These are phyloP conservation scores for Sarcophaga caerulescens DNA, from an alignment of 2,888 invertebrate species.

Conservation along the genomic window DNA sequence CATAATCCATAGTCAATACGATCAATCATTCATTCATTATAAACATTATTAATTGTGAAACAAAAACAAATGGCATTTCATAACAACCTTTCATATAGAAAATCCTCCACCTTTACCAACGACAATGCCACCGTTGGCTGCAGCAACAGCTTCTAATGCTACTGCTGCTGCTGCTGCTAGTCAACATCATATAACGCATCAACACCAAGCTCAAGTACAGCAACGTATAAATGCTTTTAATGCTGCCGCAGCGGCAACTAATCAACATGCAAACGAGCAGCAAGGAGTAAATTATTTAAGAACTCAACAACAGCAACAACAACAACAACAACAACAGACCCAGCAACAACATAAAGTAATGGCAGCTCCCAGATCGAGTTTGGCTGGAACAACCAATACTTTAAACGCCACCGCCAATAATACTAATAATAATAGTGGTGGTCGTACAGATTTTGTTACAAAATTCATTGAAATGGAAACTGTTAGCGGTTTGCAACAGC, in stretches of 20 bases:
- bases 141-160: slow-evolving; percentile 64
- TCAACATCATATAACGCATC: slow-evolving; percentile 65
- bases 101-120: slow-evolving; percentile 81
- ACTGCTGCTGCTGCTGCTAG: slow-evolving; percentile 37
- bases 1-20: neutral
- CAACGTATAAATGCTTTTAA: slow-evolving; percentile 78
- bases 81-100: slow-evolving; percentile 71
- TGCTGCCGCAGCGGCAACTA: slow-evolving; percentile 73
- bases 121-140: slow-evolving; percentile 80
- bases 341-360: slow-evolving; percentile 69
- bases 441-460: slow-evolving; percentile 73
- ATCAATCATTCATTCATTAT: slow-evolving; percentile 54
- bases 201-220: slow-evolving; percentile 74
- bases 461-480: slow-evolving; percentile 78
- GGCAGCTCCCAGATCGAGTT: slow-evolving; percentile 69
- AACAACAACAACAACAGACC: slow-evolving; percentile 63
- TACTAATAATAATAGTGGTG: slow-evolving; percentile 7
- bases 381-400: slow-evolving; percentile 41
- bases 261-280: slow-evolving; percentile 61
- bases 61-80: slow-evolving; percentile 50
- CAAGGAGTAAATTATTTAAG: slow-evolving; percentile 70
- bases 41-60: slow-evolving; percentile 56
- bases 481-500: slow-evolving; percentile 43
- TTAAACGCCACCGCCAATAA: neutral
- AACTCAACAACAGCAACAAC: slow-evolving; percentile 68